Conservation (phyloP, 2,888 invertebrate genomes). For the Xylota segnis region DNA sequence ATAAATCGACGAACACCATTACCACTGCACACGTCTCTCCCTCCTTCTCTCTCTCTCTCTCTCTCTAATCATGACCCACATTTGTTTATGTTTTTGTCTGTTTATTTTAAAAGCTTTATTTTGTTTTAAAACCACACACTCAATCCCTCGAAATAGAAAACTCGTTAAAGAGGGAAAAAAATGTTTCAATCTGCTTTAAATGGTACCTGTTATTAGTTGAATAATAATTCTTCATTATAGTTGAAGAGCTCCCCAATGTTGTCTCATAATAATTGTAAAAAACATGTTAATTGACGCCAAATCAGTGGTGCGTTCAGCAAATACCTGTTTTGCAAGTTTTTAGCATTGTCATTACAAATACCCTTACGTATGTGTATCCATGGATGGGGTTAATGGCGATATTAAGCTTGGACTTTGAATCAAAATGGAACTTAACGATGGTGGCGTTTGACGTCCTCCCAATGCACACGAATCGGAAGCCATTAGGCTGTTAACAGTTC, state of each 20-base stretch:
- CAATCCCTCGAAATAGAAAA: constrained; percentile 12
- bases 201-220: constrained; percentile 10
- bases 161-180: not conserved
- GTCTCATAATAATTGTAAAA: constrained; percentile 15
- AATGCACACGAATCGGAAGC: not conserved
- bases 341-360: not conserved
- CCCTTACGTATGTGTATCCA: not conserved
- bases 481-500: not conserved
- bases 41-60: not conserved
- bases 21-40: not conserved
- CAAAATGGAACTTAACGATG: constrained; percentile 20
- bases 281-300: constrained; percentile 13
- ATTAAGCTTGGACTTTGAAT: constrained; percentile 28
- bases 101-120: not conserved
- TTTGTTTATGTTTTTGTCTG: not conserved
- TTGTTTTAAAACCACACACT: constrained; percentile 5
- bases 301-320: constrained; percentile 15
- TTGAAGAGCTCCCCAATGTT: constrained; percentile 6
- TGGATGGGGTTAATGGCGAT: not conserved
- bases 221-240: too few species aligned
- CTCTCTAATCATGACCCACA: constrained; percentile 2
- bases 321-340: constrained; percentile 22
- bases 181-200: constrained; percentile 3
- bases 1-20: not conserved
- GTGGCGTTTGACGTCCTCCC: not conserved